Base-by-base conservation (phyloP, 2,797 vertebrate genomes). In the Enteromius treurensis region DNA sequence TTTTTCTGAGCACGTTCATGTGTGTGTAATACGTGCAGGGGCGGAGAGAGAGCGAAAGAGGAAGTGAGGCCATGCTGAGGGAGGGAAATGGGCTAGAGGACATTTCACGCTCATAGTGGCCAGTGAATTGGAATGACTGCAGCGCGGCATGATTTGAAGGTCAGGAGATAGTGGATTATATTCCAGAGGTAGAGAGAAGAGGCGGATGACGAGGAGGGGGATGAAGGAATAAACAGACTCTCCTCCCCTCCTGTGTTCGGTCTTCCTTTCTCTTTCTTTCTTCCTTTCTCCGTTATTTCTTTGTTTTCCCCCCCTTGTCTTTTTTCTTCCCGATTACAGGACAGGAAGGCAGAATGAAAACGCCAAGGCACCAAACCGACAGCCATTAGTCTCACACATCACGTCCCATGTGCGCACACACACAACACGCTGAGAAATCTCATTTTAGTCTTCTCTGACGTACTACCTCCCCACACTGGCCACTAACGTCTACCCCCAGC, bases 111-210 rank as follows among this genome's bases (percentile, higher is more conserved):
- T 95, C 94, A 94, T 94, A 93, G 93, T 91, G 92, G 91, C 91
- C 91, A 85, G 91, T 93, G 93, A 94, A 94, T 94, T 95, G 93
- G 93, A 95, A 95, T 93, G 93, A 94, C 93, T 94, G 92, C 92
- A 91, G 92, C 91, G 78, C 93, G 92, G 93, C 93, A 92, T 93
- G 94, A 94, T 94, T 93, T 95, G 94, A 95, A 95, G 94, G 94
- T 95, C 94, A 95, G 93, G 91, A 95, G 94, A 95, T 93, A 94
- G 93, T 90, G 88, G 93, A 95, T 95, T 94, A 95, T 95, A 94
- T 94, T 94, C 94, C 91, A 91, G 90, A 88, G 89, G 90, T 92
- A 90, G 90, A 74, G 91, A 91, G 90, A 90, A 89, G 90, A 82
- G 80, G 91, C 91, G 92, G 91, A 92, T 91, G 92, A 93, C 86